Evolutionary conservation across 1,140 invertebrate genomes (phyloP).

Genomic region (Ceratitis capitata): DNA sequence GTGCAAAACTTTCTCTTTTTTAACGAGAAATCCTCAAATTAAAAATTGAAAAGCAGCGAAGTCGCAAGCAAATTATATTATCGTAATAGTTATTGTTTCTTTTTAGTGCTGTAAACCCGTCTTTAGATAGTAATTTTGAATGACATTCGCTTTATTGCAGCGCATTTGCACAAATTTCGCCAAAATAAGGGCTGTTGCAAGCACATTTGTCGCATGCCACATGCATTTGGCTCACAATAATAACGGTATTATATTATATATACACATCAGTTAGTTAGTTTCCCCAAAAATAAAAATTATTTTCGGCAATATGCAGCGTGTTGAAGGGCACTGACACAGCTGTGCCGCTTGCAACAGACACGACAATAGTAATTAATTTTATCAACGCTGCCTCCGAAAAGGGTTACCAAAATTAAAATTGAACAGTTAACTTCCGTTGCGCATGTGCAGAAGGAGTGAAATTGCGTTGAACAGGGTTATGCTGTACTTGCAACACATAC

Average conservation of each 20-base stretch:
- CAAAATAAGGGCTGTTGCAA: background rate
- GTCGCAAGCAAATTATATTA: background rate
- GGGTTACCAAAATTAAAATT: constrained; percentile 37
- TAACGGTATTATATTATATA: background rate
- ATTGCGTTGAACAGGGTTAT: background rate
- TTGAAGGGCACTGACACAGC: background rate
- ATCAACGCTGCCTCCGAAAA: background rate
- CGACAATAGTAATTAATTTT: background rate
- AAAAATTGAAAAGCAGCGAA: too few species aligned
- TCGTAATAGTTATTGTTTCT: background rate
- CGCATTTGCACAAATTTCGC: background rate
- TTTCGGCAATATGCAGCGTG: constrained; percentile 14
- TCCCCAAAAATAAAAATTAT: background rate
- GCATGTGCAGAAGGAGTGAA: background rate
- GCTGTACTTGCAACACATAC: background rate
- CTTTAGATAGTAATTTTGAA: background rate
- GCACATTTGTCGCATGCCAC: background rate
- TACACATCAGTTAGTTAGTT: background rate
- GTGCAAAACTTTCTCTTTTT: background rate
- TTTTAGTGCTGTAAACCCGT: too few species aligned
- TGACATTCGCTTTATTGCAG: background rate
- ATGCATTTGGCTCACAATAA: background rate
- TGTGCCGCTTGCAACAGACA: background rate
- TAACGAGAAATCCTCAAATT: background rate
- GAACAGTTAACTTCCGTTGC: constrained; percentile 40